Evolutionary conservation across 2,797 vertebrate species (phyloP), one percentile per base, ranked within the genome.

Genomic region (Pantherophis vulpinus): DNA sequence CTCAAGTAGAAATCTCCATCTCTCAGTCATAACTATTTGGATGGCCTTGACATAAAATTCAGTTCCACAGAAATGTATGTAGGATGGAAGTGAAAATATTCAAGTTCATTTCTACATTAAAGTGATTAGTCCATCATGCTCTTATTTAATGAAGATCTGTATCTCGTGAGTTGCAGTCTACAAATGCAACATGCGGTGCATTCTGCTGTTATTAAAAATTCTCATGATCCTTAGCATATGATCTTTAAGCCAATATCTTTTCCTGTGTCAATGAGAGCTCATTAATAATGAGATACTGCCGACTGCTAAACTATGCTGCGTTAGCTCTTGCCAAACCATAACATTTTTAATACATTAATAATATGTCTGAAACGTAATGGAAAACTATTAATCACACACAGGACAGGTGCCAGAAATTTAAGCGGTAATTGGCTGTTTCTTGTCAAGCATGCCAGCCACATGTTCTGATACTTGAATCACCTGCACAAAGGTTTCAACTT

Each of bases 331-430:
- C 97, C 97, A 98, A 96, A 96, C 96, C 96, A 97, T 98, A 98
- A 97, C 96, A 97, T 98, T 97, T 98, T 98, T 98, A 98, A 98
- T 98, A 98, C 97, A 97, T 98, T 98, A 98, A 98, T 98, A 98
- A 98, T 98, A 98, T 98, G 98, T 98, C 97, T 98, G 96, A 97
- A 97, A 98, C 97, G 96, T 97, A 98, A 98, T 97, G 96, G 97
- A 97, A 98, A 98, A 98, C 98, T 98, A 98, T 98, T 98, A 99
- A 99, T 99, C 98, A 98, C 97, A 97, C 47, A 97, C 97, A 98
- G 97, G 97, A 98, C 97, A 95, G 94, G 96, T 97, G 98, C 97
- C 98, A 98, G 97, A 98, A 98, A 98, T 98, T 98, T 97, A 98
- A 98, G 97, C 96, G 98, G 97, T 99, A 98, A 98, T 98, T 98